A percentile compares a stretch with the other conserved stretches of the same genome.
Conservation (phyloP, 2,888 invertebrate genomes). For the Eustalomyia histrio region DNA sequence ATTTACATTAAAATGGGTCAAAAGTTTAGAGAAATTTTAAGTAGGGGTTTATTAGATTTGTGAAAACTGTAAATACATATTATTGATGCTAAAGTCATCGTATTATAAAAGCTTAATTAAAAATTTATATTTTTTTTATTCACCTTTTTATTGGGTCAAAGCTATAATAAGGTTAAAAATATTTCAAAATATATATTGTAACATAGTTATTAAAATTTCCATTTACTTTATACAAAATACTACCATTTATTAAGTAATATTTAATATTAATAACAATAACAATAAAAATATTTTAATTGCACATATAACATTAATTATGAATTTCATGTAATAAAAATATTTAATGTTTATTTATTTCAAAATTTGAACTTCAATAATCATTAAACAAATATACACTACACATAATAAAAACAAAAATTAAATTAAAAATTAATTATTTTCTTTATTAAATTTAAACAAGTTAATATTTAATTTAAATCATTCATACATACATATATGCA, state of each 20-base stretch:
- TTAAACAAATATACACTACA: background rate
- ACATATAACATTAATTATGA: background rate
- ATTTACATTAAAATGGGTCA: conserved; percentile 43
- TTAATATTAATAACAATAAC: background rate
- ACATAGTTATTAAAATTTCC: background rate
- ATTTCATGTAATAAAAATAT: conserved; percentile 1
- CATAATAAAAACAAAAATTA: background rate
- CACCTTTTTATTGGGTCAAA: background rate
- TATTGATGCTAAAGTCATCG: no score
- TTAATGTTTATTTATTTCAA: conserved; percentile 5
- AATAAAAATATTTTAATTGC: background rate
- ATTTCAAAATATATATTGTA: background rate
- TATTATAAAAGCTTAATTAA: no score
- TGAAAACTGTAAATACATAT: no score
- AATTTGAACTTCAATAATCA: conserved; percentile 2
- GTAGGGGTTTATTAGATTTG: background rate
- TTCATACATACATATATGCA: no score
- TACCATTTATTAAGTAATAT: background rate
- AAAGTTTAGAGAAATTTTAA: conserved; percentile 38
- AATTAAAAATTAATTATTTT: conserved; percentile 1
- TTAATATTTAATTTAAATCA: background rate
- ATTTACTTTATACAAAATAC: background rate
- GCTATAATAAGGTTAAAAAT: background rate
- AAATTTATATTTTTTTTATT: no score
- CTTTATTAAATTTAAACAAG: background rate